Conservation (phyloP, 2,888 invertebrate species). For the Orchesellides sinensis region DNA sequence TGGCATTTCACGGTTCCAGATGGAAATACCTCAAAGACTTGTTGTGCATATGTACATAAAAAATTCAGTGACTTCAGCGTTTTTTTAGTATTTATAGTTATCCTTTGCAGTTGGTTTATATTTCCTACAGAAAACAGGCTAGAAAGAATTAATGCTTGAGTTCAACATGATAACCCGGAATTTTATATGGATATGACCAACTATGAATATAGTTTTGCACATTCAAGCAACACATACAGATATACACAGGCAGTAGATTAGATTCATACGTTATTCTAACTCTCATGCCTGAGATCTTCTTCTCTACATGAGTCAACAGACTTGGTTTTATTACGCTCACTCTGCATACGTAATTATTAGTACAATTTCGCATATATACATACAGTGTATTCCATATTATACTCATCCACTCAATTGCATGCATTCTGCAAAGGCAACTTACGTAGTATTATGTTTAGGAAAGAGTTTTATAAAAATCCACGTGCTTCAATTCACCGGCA, state of each 20-base stretch:
- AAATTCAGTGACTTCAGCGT: neutral
- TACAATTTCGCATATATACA: slow-evolving; percentile 7
- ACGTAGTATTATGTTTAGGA: neutral
- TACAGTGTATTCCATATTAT: neutral
- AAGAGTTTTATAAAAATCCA: slow-evolving; percentile 71
- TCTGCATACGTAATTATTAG: too few species aligned
- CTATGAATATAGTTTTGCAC: too few species aligned
- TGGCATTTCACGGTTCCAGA: slow-evolving; percentile 9
- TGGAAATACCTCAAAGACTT: neutral
- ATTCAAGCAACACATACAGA: neutral
- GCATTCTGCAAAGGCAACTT: neutral
- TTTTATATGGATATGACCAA: neutral
- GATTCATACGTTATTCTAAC: too few species aligned
- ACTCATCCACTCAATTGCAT: too few species aligned
- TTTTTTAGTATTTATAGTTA: neutral
- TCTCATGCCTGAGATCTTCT: too few species aligned
- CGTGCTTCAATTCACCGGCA: slow-evolving; percentile 73
- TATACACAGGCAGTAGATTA: neutral
- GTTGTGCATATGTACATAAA: neutral
- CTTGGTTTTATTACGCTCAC: too few species aligned
- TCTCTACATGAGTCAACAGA: too few species aligned
- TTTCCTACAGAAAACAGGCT: neutral
- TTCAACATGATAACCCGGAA: neutral
- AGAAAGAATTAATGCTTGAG: too few species aligned
- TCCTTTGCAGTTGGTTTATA: neutral